phyloP scores from a whole-genome alignment of 2,797 vertebrate genomes.

The Molothrus ater region DNA sequence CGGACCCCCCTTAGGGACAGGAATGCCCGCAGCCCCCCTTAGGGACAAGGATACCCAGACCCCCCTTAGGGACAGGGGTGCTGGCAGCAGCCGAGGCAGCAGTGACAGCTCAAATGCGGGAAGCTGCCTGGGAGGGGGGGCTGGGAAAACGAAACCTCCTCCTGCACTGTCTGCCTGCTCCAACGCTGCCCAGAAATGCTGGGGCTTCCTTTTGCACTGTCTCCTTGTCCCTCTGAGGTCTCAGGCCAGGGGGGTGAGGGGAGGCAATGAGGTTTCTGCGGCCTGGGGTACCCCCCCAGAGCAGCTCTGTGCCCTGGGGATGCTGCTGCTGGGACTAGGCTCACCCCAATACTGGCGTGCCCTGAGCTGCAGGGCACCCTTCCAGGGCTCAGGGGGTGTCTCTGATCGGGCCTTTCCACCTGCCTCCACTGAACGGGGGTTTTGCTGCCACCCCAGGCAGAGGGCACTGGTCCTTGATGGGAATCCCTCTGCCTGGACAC shows the following conservation, averaged over 20 bases:
- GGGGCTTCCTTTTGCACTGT: not conserved
- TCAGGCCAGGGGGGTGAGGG: not conserved
- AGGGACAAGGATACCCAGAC: no score
- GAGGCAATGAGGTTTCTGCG: not conserved
- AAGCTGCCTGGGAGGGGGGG: not conserved
- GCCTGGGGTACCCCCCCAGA: not conserved
- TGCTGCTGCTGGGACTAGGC: not conserved
- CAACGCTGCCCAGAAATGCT: not conserved
- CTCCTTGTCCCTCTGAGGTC: not conserved
- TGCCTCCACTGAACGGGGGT: not conserved
- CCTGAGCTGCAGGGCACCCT: not conserved
- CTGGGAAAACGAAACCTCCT: not conserved
- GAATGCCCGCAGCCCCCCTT: no score
- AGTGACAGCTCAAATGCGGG: not conserved
- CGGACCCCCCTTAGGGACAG: no score
- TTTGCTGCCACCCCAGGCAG: not conserved
- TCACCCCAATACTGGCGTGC: not conserved
- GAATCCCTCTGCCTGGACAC: not conserved
- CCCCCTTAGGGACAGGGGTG: not conserved
- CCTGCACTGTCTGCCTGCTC: not conserved
- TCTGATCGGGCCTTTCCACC: not conserved
- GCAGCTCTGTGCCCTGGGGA: not conserved
- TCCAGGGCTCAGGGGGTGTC: not conserved
- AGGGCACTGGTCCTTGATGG: not conserved
- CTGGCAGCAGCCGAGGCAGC: not conserved